Evolutionary conservation across 2,797 vertebrate genomes (phyloP).

Genomic region (Choloepus didactylus): DNA sequence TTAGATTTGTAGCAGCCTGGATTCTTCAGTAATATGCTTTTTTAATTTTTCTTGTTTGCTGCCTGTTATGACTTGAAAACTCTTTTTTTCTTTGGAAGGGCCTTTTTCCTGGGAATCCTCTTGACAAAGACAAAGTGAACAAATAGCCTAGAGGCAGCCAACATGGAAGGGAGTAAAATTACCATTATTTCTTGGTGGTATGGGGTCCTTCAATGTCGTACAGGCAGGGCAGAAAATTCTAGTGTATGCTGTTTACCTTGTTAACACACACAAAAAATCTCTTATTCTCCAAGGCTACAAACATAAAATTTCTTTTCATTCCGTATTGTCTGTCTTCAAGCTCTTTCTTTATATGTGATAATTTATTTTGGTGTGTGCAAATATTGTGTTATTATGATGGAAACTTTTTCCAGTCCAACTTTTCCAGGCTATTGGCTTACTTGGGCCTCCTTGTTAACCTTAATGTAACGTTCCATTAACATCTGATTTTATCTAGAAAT

Average conservation of each 20-base stretch:
- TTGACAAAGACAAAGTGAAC: neutral
- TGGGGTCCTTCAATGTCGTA: neutral
- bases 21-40: neutral
- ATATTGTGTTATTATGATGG: neutral
- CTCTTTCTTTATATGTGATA: neutral
- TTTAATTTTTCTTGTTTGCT: neutral
- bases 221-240: neutral
- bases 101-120: neutral
- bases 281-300: neutral
- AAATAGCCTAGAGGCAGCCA: neutral
- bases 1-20: neutral
- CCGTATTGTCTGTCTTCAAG: neutral
- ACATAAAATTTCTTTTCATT: neutral
- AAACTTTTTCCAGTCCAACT: neutral
- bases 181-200: neutral
- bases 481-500: conserved; percentile 5
- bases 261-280: neutral
- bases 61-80: neutral
- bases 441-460: neutral
- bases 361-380: conserved; percentile 4
- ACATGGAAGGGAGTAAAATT: neutral
- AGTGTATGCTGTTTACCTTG: neutral
- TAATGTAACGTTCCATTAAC: neutral
- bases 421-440: neutral
- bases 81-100: neutral